phyloP scores from a whole-genome alignment of 2,113 vertebrate genomes.

The Lepidiolamprologus cunningtoni region DNA sequence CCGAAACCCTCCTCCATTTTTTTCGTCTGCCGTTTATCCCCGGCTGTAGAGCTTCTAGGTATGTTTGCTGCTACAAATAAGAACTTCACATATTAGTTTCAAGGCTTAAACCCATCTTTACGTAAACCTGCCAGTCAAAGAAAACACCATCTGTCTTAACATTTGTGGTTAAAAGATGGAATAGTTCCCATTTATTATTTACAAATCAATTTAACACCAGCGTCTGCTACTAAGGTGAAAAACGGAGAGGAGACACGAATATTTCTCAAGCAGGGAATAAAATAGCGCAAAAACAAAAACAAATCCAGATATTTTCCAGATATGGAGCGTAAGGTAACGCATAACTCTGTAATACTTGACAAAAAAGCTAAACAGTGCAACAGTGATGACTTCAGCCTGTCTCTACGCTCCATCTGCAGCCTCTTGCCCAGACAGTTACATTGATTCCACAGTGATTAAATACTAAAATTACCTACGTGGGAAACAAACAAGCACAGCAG shows the following conservation, averaged over 20 bases:
- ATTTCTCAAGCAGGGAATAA: not conserved
- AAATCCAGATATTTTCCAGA: not conserved
- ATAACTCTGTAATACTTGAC: not conserved
- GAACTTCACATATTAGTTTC: not conserved
- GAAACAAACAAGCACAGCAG: not conserved
- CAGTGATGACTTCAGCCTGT: not conserved
- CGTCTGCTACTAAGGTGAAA: not conserved
- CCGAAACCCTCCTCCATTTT: not conserved
- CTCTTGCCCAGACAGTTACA: accelerated
- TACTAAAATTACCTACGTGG: not conserved
- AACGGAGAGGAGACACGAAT: accelerated
- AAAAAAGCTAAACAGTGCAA: not conserved
- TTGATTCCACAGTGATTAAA: not conserved
- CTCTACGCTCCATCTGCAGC: not conserved
- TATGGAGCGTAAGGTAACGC: not conserved
- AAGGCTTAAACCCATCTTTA: not conserved
- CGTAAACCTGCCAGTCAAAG: conserved; percentile 1
- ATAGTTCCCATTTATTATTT: not conserved
- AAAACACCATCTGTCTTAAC: not conserved
- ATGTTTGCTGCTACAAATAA: conserved; percentile 20
- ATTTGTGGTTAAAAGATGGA: not conserved
- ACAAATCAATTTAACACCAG: not conserved
- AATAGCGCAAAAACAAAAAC: accelerated
- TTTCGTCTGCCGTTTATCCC: not conserved
- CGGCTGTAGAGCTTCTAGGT: conserved; percentile 64